A percentile compares a stretch with the other conserved stretches of the same genome.
phyloP scores from a whole-genome alignment of 2,888 invertebrate genomes.

The Polyommatus iphigenia region DNA sequence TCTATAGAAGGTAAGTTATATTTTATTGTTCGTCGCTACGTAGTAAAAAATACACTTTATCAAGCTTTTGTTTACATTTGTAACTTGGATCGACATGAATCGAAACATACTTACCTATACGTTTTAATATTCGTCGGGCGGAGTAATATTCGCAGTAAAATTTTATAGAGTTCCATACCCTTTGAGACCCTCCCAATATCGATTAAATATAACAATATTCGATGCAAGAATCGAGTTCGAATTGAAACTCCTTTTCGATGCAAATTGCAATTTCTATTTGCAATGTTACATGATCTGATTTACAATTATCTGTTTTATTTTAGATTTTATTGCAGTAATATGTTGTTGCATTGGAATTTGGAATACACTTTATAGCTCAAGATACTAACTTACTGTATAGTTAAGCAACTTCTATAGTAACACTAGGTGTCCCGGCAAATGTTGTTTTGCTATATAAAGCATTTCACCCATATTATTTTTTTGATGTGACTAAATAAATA shows the following conservation, averaged over 20 bases:
- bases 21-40: too few relatives aligned
- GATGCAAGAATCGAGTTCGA: background rate
- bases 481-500: too few relatives aligned
- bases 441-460: too few relatives aligned
- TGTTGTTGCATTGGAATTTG: background rate
- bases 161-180: slow-evolving; percentile 24
- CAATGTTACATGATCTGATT: slow-evolving; percentile 2
- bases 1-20: too few relatives aligned
- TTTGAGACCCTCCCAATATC: slow-evolving; percentile 16
- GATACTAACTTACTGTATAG: too few relatives aligned
- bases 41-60: too few relatives aligned
- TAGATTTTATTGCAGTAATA: background rate
- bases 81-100: background rate
- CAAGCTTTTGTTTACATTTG: background rate
- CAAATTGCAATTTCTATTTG: slow-evolving; percentile 19
- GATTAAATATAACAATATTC: slow-evolving; percentile 26
- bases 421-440: too few relatives aligned
- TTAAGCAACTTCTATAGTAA: too few relatives aligned
- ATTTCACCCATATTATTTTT: too few relatives aligned
- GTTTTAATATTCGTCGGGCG: background rate
- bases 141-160: slow-evolving; percentile 10
- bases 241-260: slow-evolving; percentile 19
- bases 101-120: background rate
- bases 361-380: too few relatives aligned
- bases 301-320: background rate